Evolutionary conservation across 2,113 vertebrate genomes (phyloP).

Genomic region (Calyptomena viridis): DNA sequence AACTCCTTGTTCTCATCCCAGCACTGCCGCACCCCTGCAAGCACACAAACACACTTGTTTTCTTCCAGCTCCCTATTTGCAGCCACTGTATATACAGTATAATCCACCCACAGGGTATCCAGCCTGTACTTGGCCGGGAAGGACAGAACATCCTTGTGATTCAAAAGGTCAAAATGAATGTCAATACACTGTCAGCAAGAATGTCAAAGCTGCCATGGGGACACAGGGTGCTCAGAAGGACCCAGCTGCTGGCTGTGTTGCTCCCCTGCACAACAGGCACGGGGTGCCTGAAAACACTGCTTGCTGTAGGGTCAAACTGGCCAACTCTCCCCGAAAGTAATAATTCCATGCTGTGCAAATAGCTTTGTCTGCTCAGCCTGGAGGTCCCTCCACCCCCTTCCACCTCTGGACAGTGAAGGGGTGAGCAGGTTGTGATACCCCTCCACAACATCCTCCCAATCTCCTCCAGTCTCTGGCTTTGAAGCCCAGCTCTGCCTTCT

Average conservation of each 20-base stretch:
- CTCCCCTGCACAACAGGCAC: neutral
- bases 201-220: neutral
- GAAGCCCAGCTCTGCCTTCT: neutral
- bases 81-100: neutral
- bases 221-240: neutral
- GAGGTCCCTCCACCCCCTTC: neutral
- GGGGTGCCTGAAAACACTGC: accelerated
- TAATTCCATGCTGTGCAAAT: neutral
- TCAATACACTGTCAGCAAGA: neutral
- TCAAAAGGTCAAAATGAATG: conserved; percentile 52
- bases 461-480: neutral
- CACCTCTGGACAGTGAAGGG: accelerated
- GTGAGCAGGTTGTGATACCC: neutral
- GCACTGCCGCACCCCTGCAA: neutral
- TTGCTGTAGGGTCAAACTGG: neutral
- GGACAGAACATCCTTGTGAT: conserved; percentile 59
- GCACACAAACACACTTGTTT: neutral
- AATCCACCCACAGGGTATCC: conserved; percentile 23
- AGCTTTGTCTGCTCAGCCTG: neutral
- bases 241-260: accelerated
- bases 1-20: neutral
- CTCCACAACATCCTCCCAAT: neutral
- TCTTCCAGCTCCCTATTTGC: neutral
- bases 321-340: neutral
- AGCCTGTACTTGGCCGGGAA: neutral